Base-by-base conservation (phyloP, 2,888 invertebrate species). In the Zele albiditarsus region DNA sequence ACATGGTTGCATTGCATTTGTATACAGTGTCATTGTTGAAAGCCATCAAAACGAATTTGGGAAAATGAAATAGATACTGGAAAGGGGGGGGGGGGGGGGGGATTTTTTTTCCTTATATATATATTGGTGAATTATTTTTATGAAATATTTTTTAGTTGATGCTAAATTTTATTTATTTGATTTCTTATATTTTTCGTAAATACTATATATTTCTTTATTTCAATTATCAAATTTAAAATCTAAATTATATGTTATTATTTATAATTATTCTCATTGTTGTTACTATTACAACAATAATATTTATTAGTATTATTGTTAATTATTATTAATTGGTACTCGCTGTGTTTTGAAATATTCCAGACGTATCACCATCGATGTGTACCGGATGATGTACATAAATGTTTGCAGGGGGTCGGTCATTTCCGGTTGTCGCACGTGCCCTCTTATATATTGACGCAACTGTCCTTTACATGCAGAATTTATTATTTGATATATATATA, bases 41-140 rank as follows among this genome's bases (percentile, higher is more conserved):
- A 85, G 85, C 83, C 85, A 85, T 84, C 84, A 85, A 80, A 82
- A 84, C 85, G 85, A 84, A 85, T 85, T 82, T 81, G 79, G 72
- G n/a, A 42, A 25, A 62, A n/a, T 28, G 31, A 31, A 62, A 62
- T 25, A 28, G 28, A 16, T n/a, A n/a, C 2, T 28, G n/a, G 28
- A 16, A 3, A 20, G 38, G 38, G 38, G 38, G 38, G n/a, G n/a
- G n/a, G n/a, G n/a, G n/a, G n/a, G n/a, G n/a, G n/a, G n/a, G n/a
- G n/a, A n/a, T n/a, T n/a, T n/a, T n/a, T n/a, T n/a, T n/a, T n/a
- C n/a, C n/a, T n/a, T n/a, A n/a, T n/a, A n/a, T n/a, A n/a, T n/a
- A n/a, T n/a, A n/a, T n/a, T n/a, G n/a, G n/a, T n/a, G n/a, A n/a
- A n/a, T n/a, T n/a, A 38, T 38, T 38, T 38, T 31, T 38, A 12